Conservation (phyloP, 1,140 invertebrate species). For the Hirudo medicinalis region DNA sequence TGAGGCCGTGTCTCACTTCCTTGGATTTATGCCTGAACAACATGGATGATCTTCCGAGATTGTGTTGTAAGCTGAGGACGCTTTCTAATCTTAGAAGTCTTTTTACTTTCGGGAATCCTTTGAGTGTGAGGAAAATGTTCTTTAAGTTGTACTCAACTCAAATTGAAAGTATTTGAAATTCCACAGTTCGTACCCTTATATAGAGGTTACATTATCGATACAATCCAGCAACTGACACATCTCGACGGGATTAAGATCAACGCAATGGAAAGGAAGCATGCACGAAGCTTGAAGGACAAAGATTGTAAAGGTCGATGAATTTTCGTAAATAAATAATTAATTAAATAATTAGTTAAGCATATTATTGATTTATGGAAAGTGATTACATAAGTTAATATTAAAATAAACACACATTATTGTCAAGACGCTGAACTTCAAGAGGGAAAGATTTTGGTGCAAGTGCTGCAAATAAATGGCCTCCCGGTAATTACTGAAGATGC, state of each 20-base stretch:
- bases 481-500: no score
- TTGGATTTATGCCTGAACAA: conserved; percentile 5
- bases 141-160: background rate
- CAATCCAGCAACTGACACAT: background rate
- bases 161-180: background rate
- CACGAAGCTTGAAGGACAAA: background rate
- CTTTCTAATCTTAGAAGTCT: background rate
- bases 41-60: background rate
- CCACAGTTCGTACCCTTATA: background rate
- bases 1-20: conserved; percentile 1
- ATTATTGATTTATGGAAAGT: background rate
- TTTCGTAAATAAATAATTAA: background rate
- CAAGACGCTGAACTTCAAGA: no score
- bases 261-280: background rate
- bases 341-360: background rate
- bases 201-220: background rate
- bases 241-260: background rate
- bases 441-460: no score
- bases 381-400: background rate
- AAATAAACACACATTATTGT: background rate
- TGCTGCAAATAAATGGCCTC: no score
- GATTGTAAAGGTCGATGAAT: background rate
- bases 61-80: background rate
- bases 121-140: background rate
- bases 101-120: background rate